Evolutionary conservation across 2,888 invertebrate genomes (phyloP).

Genomic region (Drosophila niveifrons): DNA sequence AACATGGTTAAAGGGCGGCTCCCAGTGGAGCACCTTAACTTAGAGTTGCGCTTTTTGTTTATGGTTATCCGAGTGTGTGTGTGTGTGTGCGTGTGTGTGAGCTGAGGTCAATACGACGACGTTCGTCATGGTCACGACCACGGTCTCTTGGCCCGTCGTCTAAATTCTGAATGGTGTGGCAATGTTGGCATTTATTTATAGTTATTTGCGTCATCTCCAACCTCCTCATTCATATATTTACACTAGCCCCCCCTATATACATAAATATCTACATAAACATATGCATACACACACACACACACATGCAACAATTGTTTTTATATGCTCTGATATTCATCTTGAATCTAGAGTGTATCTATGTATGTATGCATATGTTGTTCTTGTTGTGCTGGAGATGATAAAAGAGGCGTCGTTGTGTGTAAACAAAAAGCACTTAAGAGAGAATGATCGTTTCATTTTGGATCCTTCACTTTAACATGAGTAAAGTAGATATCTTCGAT

Average conservation of each 20-base stretch:
- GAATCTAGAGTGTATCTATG: slow-evolving; percentile 28
- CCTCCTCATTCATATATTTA: slow-evolving; percentile 43
- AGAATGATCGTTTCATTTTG: neutral
- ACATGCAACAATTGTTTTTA: slow-evolving; percentile 39
- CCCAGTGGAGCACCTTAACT: slow-evolving; percentile 29
- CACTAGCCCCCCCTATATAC: slow-evolving; percentile 10
- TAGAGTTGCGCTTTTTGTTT: slow-evolving; percentile 35
- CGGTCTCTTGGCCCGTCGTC: slow-evolving; percentile 46
- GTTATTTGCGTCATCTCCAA: slow-evolving; percentile 83
- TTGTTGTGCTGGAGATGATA: slow-evolving; percentile 47
- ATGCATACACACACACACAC: slow-evolving; percentile 11
- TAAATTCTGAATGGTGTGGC: slow-evolving; percentile 50
- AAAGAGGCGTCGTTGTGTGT: slow-evolving; percentile 66
- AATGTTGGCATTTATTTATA: slow-evolving; percentile 79
- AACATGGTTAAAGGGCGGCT: slow-evolving; percentile 35
- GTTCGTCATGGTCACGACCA: slow-evolving; percentile 76
- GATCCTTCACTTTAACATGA: too few relatives aligned
- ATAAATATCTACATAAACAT: slow-evolving; percentile 1
- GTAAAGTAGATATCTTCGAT: too few relatives aligned
- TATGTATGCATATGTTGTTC: slow-evolving; percentile 19
- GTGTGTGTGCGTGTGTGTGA: slow-evolving; percentile 11
- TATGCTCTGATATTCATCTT: slow-evolving; percentile 58
- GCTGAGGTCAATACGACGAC: slow-evolving; percentile 49
- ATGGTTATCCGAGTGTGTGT: slow-evolving; percentile 10
- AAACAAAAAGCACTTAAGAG: slow-evolving; percentile 58